Base-by-base conservation (phyloP, 2,888 invertebrate species). In the Deilephila elpenor region DNA sequence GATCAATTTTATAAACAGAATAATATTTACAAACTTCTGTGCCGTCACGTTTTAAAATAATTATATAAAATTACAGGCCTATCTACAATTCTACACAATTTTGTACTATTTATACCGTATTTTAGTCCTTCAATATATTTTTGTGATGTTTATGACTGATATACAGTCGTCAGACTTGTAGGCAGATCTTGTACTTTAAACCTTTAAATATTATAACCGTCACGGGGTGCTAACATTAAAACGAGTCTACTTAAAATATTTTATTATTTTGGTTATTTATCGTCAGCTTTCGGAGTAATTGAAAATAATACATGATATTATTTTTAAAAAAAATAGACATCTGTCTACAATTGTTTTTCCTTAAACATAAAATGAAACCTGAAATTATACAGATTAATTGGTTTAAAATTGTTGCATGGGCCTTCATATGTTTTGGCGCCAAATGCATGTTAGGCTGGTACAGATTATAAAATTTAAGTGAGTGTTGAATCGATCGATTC, bases 341-440 rank as follows among this genome's bases (percentile, higher is more conserved):
- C 11, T 11, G n/a, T 64, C 17, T 19, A 19, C 60, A 29, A 20
- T n/a, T 8, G 37, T 64, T 44, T n/a, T 20, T 64, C 20, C 25
- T 64, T 44, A 64, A 37, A 62, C 19, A 19, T 61, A 32, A 29
- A 14, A n/a, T 17, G 61, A 72, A 34, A 72, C 14, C 32, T 32
- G 37, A 60, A 14, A 51, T 61, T 71, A 44, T 53, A 70, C 53
- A 53, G 53, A 20, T 11, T 29, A 64, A 56, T 20, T 32, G 59
- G n/a, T 67, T 60, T 74, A 32, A 76, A 77, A 74, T 76, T 76
- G 76, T 80, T 84, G 83, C 80, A 79, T 78, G 76, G 75, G 91
- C 94, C 93, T 94, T 93, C 92, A 94, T 94, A 93, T 94, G 93
- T 94, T 94, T 93, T 93, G 94, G 93, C 89, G 75, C 75, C 81